phyloP scores from a whole-genome alignment of 2,797 vertebrate genomes.

The Argya squamiceps region DNA sequence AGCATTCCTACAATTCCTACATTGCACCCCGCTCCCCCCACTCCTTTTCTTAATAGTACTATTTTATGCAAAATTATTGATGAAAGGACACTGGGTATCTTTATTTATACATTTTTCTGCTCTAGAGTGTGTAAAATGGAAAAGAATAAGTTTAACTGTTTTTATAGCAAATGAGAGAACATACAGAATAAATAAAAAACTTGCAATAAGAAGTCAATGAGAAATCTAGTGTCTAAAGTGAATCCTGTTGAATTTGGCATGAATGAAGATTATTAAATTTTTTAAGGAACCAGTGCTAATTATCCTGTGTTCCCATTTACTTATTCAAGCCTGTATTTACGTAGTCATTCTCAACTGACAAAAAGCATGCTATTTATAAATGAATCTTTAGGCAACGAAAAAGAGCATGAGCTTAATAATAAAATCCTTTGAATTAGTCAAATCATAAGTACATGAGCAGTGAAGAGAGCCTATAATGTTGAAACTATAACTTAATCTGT shows the following conservation, averaged over 20 bases:
- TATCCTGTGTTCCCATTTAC: background rate
- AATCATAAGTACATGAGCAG: background rate
- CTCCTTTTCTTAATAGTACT: fast-evolving
- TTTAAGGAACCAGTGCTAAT: background rate
- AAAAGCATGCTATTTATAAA: background rate
- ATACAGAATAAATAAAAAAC: background rate
- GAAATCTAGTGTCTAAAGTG: background rate
- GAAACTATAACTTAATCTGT: background rate
- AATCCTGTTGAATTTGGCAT: background rate
- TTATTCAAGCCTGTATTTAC: background rate
- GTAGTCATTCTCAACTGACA: background rate
- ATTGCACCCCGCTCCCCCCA: fast-evolving
- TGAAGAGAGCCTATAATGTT: background rate
- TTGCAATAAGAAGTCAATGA: background rate
- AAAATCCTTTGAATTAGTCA: background rate
- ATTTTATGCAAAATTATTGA: background rate
- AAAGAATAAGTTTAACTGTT: background rate
- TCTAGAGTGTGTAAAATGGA: background rate
- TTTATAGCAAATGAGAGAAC: background rate
- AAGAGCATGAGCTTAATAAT: background rate
- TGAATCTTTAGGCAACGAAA: background rate
- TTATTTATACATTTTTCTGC: background rate
- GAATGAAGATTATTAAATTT: background rate
- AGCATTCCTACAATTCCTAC: background rate
- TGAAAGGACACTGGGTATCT: background rate